Evolutionary conservation across 30 jellyfish, hydroid and myxozoan genomes (phyloP).

Genomic region (Mastigias papua): DNA sequence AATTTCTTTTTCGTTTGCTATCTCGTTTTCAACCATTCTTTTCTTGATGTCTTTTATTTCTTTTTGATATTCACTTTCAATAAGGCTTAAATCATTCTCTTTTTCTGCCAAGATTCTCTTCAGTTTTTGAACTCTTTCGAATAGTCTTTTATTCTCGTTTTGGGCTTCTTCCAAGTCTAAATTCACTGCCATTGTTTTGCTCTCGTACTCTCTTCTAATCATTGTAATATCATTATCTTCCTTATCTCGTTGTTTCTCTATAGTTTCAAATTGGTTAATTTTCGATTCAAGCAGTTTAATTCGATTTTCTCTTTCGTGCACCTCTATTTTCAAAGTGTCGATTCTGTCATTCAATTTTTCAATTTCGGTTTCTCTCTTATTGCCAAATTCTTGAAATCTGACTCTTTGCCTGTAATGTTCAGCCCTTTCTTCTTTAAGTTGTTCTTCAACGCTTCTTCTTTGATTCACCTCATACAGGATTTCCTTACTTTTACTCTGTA

Average conservation of each 20-base stretch:
- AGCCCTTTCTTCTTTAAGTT: conserved; percentile 4
- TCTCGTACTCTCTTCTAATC: not conserved
- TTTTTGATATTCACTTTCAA: not conserved
- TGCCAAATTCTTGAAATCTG: not conserved
- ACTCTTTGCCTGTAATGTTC: not conserved
- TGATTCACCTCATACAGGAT: not conserved
- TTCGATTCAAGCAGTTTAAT: not conserved
- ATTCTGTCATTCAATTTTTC: conserved; percentile 19
- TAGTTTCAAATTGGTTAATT: not conserved
- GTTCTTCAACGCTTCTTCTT: conserved; percentile 15
- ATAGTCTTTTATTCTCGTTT: conserved; percentile 31
- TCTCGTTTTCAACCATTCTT: not conserved
- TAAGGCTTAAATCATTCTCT: conserved; percentile 28
- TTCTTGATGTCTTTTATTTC: conserved; percentile 18
- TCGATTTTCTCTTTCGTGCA: conserved; percentile 13
- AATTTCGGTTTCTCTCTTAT: conserved; percentile 1
- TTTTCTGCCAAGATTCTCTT: conserved; percentile 44
- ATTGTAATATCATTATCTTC: conserved; percentile 2
- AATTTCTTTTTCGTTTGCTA: conserved; percentile 23
- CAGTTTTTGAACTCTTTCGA: conserved; percentile 28
- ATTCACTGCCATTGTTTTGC: not conserved
- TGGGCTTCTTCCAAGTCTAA: conserved; percentile 18
- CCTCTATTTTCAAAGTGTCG: not conserved
- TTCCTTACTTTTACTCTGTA: conserved; percentile 5
- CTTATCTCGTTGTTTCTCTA: not conserved